Evolutionary conservation across 2,113 vertebrate species (phyloP), one percentile per base, ranked within the genome.

Genomic region (Thamnaconus septentrionalis): DNA sequence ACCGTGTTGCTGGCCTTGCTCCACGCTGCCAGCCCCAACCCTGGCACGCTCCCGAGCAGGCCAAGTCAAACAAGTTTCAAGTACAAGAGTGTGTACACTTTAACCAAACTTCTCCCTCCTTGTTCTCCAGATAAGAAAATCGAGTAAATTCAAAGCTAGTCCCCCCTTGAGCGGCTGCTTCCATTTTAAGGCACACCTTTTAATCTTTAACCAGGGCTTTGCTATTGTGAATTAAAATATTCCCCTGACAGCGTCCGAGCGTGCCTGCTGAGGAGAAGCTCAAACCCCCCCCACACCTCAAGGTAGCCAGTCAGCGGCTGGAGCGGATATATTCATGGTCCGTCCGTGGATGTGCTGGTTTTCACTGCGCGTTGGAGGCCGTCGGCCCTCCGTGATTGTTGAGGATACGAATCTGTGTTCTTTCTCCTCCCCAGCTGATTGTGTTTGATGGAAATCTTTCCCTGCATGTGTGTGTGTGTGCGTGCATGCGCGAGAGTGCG

Each of bases 201-300:
- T 90, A 90, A 91, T 90, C 73, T 86, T 91, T 89, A 90, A 88
- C 88, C 66, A 71, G 71, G 70, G 70, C 67, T 83, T 87, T 75
- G 61, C 81, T 83, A 78, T 69, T 68, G 73, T 70, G 76, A 83
- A 84, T 86, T 56, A 87, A 90, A 85, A 55, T 45, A 76, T 83
- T 81, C 70, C 63, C 69, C 60, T 74, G 71, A 71, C 69, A 76
- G 76, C 56, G 66, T 71, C 66, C 69, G 59, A 0, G 73, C 71
- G 53, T 74, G 51, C 69, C 59, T 71, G 61, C 54, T 41, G 56
- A 57, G 64, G 45, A 54, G 57, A 69, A 61, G 48, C 56, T n/a
- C 48, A 50, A n/a, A 50, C 53, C 75, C 48, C 9, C 66, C 69
- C 60, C 69, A 61, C 39, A 65, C 61, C 64, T 64, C 66, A 5